Conservation (phyloP, 2,113 vertebrate species). For the Forbesichthys agassizii region DNA sequence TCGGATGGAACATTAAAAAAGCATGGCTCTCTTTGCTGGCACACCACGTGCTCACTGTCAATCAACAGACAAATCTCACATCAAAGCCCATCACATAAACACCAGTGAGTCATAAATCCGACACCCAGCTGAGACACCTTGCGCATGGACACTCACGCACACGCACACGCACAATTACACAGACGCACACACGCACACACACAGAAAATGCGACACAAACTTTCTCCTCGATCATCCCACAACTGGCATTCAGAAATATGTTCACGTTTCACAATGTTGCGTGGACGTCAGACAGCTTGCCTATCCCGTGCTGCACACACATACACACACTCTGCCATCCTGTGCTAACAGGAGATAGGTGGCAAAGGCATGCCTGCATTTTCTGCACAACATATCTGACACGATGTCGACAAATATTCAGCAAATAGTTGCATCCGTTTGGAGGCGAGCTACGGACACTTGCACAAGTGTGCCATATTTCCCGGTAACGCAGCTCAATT, state of each 20-base stretch:
- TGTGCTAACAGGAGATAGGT: background rate
- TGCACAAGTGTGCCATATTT: constrained; percentile 25
- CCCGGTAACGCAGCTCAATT: constrained; percentile 31
- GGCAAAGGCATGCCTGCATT: constrained; percentile 18
- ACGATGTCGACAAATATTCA: constrained; percentile 17
- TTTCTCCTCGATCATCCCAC: constrained; percentile 42
- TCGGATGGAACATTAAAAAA: constrained; percentile 1
- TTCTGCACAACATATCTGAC: constrained; percentile 13
- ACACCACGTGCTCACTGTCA: constrained; percentile 40
- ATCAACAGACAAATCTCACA: constrained; percentile 57
- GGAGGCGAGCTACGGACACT: constrained; percentile 30
- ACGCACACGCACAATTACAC: background rate
- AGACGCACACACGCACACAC: constrained; percentile 1
- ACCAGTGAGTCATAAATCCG: constrained; percentile 59
- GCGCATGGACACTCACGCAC: constrained; percentile 2
- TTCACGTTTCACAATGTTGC: background rate
- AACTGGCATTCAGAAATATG: constrained; percentile 10
- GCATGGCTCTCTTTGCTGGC: constrained; percentile 10
- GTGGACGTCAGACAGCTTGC: background rate
- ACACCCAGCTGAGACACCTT: constrained; percentile 47
- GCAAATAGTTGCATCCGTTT: constrained; percentile 48
- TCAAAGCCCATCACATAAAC: constrained; percentile 53
- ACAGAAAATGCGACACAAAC: constrained; percentile 33
- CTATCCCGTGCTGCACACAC: constrained; percentile 1
- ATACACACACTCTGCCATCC: background rate